These are phyloP conservation scores for Panopea generosa DNA, from an alignment of 2,888 invertebrate genomes.

Conservation along the genomic window DNA sequence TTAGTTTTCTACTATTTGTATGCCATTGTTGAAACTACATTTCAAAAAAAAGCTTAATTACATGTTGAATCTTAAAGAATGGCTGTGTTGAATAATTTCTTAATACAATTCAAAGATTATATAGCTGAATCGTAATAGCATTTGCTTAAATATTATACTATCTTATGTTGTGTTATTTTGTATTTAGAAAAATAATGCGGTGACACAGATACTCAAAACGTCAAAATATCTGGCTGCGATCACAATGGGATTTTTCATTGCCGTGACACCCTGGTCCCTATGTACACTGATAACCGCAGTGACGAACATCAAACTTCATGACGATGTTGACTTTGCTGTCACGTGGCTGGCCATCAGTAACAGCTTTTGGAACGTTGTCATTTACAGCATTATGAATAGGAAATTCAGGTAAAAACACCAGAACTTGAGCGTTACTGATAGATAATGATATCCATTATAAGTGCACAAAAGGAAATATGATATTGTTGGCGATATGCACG, in stretches of 20 bases:
- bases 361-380: constrained; percentile 63
- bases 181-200: constrained; percentile 36
- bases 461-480: too few relatives aligned
- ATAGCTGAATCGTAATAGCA: too few relatives aligned
- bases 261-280: constrained; percentile 61
- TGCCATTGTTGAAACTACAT: too few relatives aligned
- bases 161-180: not conserved
- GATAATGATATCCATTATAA: too few relatives aligned
- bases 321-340: constrained; percentile 47
- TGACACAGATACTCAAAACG: constrained; percentile 45
- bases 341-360: constrained; percentile 62
- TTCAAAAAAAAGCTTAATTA: too few relatives aligned
- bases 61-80: too few relatives aligned
- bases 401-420: constrained; percentile 45
- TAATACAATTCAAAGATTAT: too few relatives aligned
- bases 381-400: constrained; percentile 60
- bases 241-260: constrained; percentile 60
- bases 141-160: too few relatives aligned
- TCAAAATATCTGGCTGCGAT: constrained; percentile 64
- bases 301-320: constrained; percentile 33
- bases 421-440: too few relatives aligned
- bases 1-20: too few relatives aligned
- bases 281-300: constrained; percentile 54
- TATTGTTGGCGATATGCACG: too few relatives aligned
- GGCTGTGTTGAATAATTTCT: too few relatives aligned